Base-by-base conservation (phyloP, 2,113 vertebrate species). In the Drymodes brunneopygia region DNA sequence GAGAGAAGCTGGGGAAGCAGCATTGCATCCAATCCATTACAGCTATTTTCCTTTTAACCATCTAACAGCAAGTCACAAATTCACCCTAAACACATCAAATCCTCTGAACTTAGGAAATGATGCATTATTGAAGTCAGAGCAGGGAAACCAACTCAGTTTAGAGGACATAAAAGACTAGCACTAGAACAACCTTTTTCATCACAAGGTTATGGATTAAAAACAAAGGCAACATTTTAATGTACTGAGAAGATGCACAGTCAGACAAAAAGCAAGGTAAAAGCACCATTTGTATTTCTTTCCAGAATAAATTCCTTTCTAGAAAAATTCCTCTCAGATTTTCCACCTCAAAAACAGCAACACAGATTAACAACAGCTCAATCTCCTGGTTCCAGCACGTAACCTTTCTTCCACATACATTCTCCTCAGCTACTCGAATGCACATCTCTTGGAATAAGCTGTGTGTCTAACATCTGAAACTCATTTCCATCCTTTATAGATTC, bases 111-210 rank as follows among this genome's bases (percentile, higher is more conserved):
- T 95, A 92, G 0, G 16, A 97, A 97, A 97, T 60, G 58, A 97
- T 90, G 86, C 92, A 81, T 97, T 97, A 97, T 44, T 97, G 95
- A 98, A 97, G 81, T 90, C 97, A 82, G 96, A 97, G 96, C 85
- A 91, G 96, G 96, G 65, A 91, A 95, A 78, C 78, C 80, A 93
- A 88, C 93, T 97, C 71, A 13, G 94, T 84, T 94, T 87, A 94
- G 58, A 91, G 61, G 66, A 96, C 85, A 97, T 82, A 69, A 97
- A 97, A 97, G 86, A 87, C 74, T 29, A 81, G 44, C 75, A 64
- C 84, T 81, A 72, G 72, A 93, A 94, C 36, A 94, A 96, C 47
- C 14, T 92, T 95, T 96, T 88, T 82, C 73, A 91, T 91, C 90
- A 96, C 69, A 95, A 97, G 74, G 88, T 86, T 96, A 95, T n/a